Percentiles rank a stretch among this genome's conserved stretches.
These are phyloP conservation scores for Mythimna loreyi DNA, from an alignment of 2,888 invertebrate species.

Conservation along the genomic window DNA sequence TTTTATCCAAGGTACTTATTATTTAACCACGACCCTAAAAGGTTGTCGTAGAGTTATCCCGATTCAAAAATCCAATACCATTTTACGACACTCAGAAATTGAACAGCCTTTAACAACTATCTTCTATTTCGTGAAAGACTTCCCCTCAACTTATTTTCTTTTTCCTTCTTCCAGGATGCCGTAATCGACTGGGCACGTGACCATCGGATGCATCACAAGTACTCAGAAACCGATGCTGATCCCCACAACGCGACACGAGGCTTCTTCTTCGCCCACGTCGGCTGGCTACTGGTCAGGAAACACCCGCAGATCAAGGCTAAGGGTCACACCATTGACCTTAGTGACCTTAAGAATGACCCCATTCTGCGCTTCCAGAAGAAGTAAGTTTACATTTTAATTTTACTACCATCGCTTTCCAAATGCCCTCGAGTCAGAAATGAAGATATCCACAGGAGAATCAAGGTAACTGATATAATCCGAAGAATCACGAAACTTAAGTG, in stretches of 20 bases:
- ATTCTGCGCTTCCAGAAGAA: slow-evolving; percentile 96
- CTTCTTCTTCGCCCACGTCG: slow-evolving; percentile 98
- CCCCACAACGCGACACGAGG: slow-evolving; percentile 98
- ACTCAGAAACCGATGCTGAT: slow-evolving; percentile 98
- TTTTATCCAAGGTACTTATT: too few relatives aligned
- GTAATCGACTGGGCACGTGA: slow-evolving; percentile 95
- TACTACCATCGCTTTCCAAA: background rate
- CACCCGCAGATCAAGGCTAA: slow-evolving; percentile 97
- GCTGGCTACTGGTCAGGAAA: slow-evolving; percentile 97
- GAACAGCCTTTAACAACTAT: too few relatives aligned
- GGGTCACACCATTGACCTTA: slow-evolving; percentile 96
- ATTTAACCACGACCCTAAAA: too few relatives aligned
- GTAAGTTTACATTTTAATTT: slow-evolving; percentile 89
- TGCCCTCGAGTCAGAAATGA: too few relatives aligned
- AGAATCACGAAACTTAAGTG: too few relatives aligned
- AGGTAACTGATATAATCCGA: too few relatives aligned
- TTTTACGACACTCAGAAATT: too few relatives aligned
- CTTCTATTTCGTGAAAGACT: background rate
- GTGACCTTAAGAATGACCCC: slow-evolving; percentile 95
- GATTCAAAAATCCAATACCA: too few relatives aligned
- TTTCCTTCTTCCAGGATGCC: slow-evolving; percentile 90
- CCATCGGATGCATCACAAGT: slow-evolving; percentile 97
- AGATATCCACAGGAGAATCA: too few relatives aligned
- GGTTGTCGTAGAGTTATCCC: too few relatives aligned
- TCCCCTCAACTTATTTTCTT: background rate